phyloP scores from a whole-genome alignment of 2,888 invertebrate genomes.

The Cosmia pyralina region DNA sequence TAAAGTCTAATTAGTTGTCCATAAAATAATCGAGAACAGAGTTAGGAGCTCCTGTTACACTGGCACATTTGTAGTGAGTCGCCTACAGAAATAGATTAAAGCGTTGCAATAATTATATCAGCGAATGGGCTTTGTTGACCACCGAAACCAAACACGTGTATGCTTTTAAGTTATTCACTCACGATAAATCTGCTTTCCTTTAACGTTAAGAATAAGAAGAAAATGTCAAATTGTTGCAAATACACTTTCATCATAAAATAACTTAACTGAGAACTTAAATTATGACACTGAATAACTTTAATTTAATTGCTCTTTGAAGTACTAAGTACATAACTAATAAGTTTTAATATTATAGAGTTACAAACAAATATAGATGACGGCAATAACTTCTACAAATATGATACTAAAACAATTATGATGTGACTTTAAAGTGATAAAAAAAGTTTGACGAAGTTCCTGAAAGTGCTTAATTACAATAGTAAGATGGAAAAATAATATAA shows the following conservation, averaged over 20 bases:
- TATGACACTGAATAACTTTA: conserved; percentile 71
- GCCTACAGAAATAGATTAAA: conserved; percentile 85
- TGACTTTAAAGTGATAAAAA: conserved; percentile 73
- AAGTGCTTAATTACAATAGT: conserved; percentile 67
- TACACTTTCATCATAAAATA: conserved; percentile 18
- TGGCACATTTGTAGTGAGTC: conserved; percentile 78
- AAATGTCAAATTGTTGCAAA: conserved; percentile 48
- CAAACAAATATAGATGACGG: conserved; percentile 69
- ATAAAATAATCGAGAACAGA: conserved; percentile 67
- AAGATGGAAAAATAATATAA: conserved; percentile 68
- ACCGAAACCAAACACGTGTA: conserved; percentile 75
- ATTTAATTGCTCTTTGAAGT: conserved; percentile 10
- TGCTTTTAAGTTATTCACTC: conserved; percentile 63
- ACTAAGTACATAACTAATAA: conserved; percentile 24
- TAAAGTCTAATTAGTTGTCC: conserved; percentile 69
- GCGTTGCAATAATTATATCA: conserved; percentile 89
- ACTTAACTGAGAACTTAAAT: conserved; percentile 59
- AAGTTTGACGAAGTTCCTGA: conserved; percentile 74
- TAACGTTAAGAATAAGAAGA: conserved; percentile 39
- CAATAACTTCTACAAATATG: conserved; percentile 57
- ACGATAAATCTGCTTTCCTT: conserved; percentile 40
- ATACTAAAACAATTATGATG: conserved; percentile 72
- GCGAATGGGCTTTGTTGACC: conserved; percentile 85
- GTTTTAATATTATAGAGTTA: conserved; percentile 57
- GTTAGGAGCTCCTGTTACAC: conserved; percentile 70